Evolutionary conservation across 2,888 invertebrate genomes (phyloP).

Genomic region (Nemurella pictetii): DNA sequence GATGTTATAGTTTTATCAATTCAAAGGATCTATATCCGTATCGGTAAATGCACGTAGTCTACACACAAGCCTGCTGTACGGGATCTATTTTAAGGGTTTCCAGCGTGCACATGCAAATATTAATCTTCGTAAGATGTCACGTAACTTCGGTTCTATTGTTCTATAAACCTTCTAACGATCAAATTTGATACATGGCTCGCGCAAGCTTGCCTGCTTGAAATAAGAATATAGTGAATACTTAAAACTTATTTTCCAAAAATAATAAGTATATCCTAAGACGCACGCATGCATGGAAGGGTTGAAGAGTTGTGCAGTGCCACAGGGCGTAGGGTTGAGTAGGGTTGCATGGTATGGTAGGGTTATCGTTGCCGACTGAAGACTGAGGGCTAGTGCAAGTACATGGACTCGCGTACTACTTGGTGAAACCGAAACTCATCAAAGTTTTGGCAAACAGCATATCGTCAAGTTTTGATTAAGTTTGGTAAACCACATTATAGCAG

Average conservation of each 20-base stretch:
- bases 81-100: neutral
- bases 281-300: neutral
- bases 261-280: neutral
- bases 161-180: neutral
- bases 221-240: neutral
- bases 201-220: neutral
- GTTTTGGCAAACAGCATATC: constrained; percentile 1
- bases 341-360: too few relatives aligned
- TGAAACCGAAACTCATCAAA: constrained; percentile 11
- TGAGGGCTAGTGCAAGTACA: neutral
- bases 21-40: too few relatives aligned
- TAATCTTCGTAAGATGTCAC: neutral
- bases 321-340: too few relatives aligned
- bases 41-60: too few relatives aligned
- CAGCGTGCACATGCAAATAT: neutral
- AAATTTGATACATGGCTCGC: neutral
- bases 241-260: neutral
- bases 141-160: neutral
- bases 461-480: constrained; percentile 23
- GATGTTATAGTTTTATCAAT: too few relatives aligned
- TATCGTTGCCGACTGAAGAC: neutral
- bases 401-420: neutral
- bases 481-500: constrained; percentile 26
- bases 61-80: too few relatives aligned
- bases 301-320: neutral